Conservation (phyloP, 2,888 invertebrate species). For the Zele albiditarsus region DNA sequence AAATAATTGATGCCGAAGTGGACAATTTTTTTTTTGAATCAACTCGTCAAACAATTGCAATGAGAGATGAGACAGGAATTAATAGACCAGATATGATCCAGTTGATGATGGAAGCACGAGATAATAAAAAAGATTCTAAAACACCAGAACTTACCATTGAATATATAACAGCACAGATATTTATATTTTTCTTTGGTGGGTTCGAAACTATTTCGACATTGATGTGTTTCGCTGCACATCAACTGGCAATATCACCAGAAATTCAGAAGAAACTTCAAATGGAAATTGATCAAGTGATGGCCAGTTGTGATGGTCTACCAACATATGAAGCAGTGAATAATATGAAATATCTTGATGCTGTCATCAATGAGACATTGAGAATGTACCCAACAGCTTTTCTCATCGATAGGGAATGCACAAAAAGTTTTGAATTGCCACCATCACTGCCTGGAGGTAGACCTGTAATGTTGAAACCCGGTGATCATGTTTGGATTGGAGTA, state of each 20-base stretch:
- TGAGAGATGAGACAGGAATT: constrained; percentile 51
- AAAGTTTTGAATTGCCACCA: constrained; percentile 73
- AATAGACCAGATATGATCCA: constrained; percentile 58
- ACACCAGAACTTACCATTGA: constrained; percentile 45
- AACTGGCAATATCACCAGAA: constrained; percentile 50
- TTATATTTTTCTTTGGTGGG: constrained; percentile 58
- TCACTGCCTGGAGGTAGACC: constrained; percentile 52
- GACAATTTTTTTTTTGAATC: constrained; percentile 48
- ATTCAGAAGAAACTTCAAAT: constrained; percentile 54
- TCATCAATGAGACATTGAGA: constrained; percentile 60
- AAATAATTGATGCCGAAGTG: constrained; percentile 13
- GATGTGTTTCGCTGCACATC: constrained; percentile 53
- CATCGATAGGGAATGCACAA: constrained; percentile 75
- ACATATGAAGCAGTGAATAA: constrained; percentile 59
- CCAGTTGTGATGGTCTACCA: constrained; percentile 45
- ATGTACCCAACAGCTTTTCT: constrained; percentile 70
- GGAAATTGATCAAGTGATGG: constrained; percentile 54
- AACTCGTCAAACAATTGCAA: constrained; percentile 42
- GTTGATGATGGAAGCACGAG: constrained; percentile 48
- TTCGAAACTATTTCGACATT: constrained; percentile 55
- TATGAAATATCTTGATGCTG: constrained; percentile 65
- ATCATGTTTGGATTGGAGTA: constrained; percentile 66
- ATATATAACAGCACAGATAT: constrained; percentile 73
- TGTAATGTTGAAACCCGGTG: constrained; percentile 60
- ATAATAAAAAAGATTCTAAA: constrained; percentile 30